Evolutionary conservation across 2,888 invertebrate species (phyloP).

Genomic region (Troides oblongomaculatus): DNA sequence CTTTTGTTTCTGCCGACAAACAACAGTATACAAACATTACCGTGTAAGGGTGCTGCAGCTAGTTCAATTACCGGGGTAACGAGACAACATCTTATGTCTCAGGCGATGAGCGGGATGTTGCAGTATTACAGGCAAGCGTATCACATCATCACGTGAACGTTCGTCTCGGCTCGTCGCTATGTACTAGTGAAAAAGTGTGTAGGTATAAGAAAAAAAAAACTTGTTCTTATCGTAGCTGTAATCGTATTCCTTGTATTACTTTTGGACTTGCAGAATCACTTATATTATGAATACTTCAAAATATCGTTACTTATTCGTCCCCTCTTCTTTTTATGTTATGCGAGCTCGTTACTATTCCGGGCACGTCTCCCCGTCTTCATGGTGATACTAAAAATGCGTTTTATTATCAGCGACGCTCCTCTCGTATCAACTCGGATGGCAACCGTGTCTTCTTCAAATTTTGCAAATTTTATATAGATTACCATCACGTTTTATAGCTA

Average conservation of each 20-base stretch:
- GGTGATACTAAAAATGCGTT: conserved; percentile 32
- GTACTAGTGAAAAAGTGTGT: no score
- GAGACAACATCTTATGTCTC: no score
- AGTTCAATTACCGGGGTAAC: no score
- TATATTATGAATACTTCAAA: conserved; percentile 12
- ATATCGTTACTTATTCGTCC: conserved; percentile 17
- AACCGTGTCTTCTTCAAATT: neutral
- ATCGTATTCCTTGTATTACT: no score
- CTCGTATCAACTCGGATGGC: conserved; percentile 25
- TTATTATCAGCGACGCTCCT: conserved; percentile 22
- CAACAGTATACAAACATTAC: no score
- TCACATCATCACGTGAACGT: no score
- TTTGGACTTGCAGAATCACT: neutral
- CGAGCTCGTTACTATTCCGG: conserved; percentile 31
- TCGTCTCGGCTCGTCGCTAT: no score
- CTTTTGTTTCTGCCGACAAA: no score
- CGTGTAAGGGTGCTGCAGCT: no score
- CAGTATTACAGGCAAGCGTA: no score
- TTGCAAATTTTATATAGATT: neutral
- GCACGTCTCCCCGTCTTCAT: conserved; percentile 34
- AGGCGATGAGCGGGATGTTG: no score
- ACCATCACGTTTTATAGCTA: no score
- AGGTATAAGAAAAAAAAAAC: neutral
- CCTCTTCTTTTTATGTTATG: conserved; percentile 23
- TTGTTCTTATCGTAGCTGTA: neutral